Conservation (phyloP, 2,797 vertebrate species). For the Hippocampus kuda region DNA sequence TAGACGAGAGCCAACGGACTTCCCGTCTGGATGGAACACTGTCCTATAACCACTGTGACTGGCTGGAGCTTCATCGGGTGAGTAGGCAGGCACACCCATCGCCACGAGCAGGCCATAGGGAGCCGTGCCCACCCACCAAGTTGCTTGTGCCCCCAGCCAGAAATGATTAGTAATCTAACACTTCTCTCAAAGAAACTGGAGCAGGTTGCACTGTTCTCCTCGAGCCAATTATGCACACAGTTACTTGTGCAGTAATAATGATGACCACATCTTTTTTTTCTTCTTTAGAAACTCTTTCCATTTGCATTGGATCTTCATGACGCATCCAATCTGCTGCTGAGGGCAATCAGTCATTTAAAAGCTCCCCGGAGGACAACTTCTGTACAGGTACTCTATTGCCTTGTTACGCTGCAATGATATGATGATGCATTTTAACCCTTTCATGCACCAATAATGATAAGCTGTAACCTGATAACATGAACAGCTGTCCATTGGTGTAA, state of each 20-base stretch:
- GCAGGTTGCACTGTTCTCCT: too few species aligned
- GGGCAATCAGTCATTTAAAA: slow-evolving; percentile 70
- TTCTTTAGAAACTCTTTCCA: slow-evolving; percentile 74
- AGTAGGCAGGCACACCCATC: slow-evolving; percentile 1
- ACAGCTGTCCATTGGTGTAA: too few species aligned
- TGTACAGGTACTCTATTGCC: slow-evolving; percentile 63
- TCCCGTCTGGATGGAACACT: slow-evolving; percentile 70
- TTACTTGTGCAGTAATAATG: too few species aligned
- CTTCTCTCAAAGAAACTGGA: too few species aligned
- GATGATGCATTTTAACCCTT: not conserved
- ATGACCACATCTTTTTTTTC: not conserved
- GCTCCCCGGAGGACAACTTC: slow-evolving; percentile 53
- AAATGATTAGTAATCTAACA: too few species aligned
- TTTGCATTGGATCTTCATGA: slow-evolving; percentile 70
- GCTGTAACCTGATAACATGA: too few species aligned
- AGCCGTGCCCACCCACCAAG: too few species aligned
- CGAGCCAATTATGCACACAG: too few species aligned
- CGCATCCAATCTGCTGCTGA: slow-evolving; percentile 66
- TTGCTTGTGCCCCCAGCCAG: too few species aligned
- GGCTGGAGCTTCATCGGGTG: slow-evolving; percentile 88
- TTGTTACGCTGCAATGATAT: not conserved
- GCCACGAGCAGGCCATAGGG: too few species aligned
- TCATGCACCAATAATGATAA: too few species aligned
- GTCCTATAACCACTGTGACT: slow-evolving; percentile 74
- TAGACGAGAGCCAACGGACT: slow-evolving; percentile 77